phyloP scores from a whole-genome alignment of 2,113 vertebrate genomes.

The Pampusana beccarii region DNA sequence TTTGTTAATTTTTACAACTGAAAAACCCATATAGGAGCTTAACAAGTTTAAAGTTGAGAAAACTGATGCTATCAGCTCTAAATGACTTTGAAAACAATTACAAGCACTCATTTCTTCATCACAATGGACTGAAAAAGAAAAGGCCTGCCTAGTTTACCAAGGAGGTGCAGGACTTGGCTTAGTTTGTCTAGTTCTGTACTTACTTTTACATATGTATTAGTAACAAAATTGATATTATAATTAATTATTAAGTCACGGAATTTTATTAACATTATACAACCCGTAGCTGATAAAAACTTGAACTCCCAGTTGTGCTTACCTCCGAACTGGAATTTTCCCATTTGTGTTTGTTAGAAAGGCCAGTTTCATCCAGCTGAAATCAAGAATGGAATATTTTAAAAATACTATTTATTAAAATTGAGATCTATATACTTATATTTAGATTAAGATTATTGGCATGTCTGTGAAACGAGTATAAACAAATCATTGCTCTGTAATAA shows the following conservation, averaged over 20 bases:
- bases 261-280: not conserved
- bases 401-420: not conserved
- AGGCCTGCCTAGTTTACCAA: not conserved
- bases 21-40: not conserved
- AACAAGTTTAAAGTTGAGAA: not conserved
- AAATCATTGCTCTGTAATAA: not conserved
- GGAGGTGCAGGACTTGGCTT: not conserved
- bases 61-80: not conserved
- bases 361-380: slow-evolving; percentile 95
- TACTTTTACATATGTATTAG: not conserved
- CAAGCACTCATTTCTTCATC: not conserved
- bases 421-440: not conserved
- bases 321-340: slow-evolving; percentile 95
- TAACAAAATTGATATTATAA: not conserved
- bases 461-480: not conserved
- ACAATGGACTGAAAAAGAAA: not conserved
- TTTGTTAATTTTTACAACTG: not conserved
- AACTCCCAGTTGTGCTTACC: slow-evolving; percentile 75
- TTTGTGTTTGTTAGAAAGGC: slow-evolving; percentile 95
- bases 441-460: not conserved
- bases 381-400: slow-evolving; percentile 20
- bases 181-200: not conserved
- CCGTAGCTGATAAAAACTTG: not conserved
- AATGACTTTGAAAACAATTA: not conserved
- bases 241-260: not conserved